Percentiles rank a stretch among this genome's conserved stretches.
Evolutionary conservation across 2,888 invertebrate genomes (phyloP).

Genomic region (Latheticus oryzae): DNA sequence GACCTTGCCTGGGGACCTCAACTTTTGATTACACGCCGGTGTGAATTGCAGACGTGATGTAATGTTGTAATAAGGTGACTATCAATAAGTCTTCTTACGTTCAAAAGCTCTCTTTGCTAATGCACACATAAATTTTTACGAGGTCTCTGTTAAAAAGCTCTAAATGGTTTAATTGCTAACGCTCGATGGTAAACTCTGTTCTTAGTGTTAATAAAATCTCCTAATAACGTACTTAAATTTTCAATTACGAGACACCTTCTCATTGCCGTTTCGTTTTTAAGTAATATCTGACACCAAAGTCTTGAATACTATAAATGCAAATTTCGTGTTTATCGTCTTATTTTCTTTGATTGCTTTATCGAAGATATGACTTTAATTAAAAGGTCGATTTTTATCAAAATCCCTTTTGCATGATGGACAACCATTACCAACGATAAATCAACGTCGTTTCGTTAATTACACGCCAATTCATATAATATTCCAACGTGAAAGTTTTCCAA

Average conservation of each 20-base stretch:
- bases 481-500: slow-evolving; percentile 2
- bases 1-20: slow-evolving; percentile 46
- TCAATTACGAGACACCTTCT: slow-evolving; percentile 22
- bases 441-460: slow-evolving; percentile 38
- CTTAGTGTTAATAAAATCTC: slow-evolving; percentile 28
- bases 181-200: slow-evolving; percentile 20
- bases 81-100: slow-evolving; percentile 41
- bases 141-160: slow-evolving; percentile 19
- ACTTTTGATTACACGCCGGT: slow-evolving; percentile 46
- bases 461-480: slow-evolving; percentile 19
- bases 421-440: slow-evolving; percentile 33
- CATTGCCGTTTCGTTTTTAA: slow-evolving; percentile 11
- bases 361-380: slow-evolving; percentile 16
- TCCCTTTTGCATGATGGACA: slow-evolving; percentile 16
- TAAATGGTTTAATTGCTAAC: slow-evolving; percentile 30
- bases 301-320: slow-evolving; percentile 7
- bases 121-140: slow-evolving; percentile 25
- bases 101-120: slow-evolving; percentile 18
- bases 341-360: slow-evolving; percentile 18
- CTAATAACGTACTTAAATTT: slow-evolving; percentile 29
- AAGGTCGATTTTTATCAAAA: slow-evolving; percentile 12
- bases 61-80: slow-evolving; percentile 43
- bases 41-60: slow-evolving; percentile 46
- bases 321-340: slow-evolving; percentile 12
- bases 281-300: too few species aligned